Evolutionary conservation across 2,113 vertebrate genomes (phyloP).

Genomic region (Peucedramus taeniatus): DNA sequence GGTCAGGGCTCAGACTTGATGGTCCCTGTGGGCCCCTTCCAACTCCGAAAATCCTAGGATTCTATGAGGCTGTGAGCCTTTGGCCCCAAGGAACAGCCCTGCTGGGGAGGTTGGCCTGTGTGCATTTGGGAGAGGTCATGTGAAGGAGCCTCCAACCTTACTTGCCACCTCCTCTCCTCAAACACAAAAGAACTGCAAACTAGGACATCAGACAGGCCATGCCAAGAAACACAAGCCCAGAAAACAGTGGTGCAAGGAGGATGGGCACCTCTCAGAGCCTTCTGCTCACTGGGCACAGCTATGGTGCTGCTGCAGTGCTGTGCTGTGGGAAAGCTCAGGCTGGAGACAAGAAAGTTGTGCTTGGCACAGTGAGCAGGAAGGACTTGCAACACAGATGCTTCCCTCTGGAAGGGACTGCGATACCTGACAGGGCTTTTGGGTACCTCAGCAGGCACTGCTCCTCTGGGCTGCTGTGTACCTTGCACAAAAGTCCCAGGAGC

Average conservation of each 20-base stretch:
- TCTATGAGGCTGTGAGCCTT: background rate
- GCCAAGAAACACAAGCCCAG: background rate
- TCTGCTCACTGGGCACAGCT: background rate
- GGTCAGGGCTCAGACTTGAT: background rate
- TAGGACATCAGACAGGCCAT: background rate
- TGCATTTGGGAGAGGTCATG: background rate
- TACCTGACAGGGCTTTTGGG: background rate
- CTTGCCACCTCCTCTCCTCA: background rate
- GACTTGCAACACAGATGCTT: background rate
- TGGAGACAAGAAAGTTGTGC: background rate
- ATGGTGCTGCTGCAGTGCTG: fast-evolving
- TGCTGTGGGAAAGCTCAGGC: background rate
- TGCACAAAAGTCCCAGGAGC: background rate
- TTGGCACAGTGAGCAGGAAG: background rate
- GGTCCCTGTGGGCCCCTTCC: background rate
- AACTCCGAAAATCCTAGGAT: background rate
- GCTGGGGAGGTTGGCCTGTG: background rate
- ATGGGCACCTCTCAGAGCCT: background rate
- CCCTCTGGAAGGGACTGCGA: background rate
- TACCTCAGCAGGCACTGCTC: background rate
- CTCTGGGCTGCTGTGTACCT: background rate
- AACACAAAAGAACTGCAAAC: background rate
- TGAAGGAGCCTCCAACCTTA: background rate
- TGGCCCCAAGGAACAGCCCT: background rate
- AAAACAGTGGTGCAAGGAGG: background rate